Evolutionary conservation across 2,113 vertebrate species (phyloP), one percentile per base, ranked within the genome.

Genomic region (Petrocephalus zakoni): DNA sequence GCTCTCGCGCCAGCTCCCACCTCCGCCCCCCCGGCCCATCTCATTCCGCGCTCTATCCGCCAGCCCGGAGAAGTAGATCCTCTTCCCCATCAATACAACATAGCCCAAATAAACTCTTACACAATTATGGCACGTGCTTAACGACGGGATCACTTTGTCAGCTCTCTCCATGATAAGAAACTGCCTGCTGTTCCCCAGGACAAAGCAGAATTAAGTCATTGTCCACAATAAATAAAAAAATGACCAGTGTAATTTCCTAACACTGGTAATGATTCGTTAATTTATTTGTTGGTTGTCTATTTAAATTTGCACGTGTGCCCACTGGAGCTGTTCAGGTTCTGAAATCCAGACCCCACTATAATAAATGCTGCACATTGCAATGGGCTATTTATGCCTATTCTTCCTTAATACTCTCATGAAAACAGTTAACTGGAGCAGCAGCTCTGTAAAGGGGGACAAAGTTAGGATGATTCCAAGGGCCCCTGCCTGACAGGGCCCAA

Each of bases 121-220:
- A n/a, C n/a, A n/a, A n/a, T n/a, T 3, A 42, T 61, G 22, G n/a
- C 58, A 52, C 10, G 10, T 64, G 11, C n/a, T 25, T 64, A n/a
- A 64, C 58, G 25, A 64, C 4, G 22, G 58, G 58, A 22, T 64
- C n/a, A 22, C 58, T 10, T 64, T 64, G 10, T 64, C 58, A 11
- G 58, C 58, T 64, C 9, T 64, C 25, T 25, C 8, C 19, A 78
- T 42, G 37, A 42, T 1, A 42, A 42, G 42, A 42, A 3, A 3
- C 42, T 42, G 3, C 3, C 42, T 42, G 42, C 42, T 42, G 42
- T 42, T 42, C 42, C 42, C 42, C 1, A 8, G 19, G 52, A 87
- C 82, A 86, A 92, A 51, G 56, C 51, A 82, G n/a, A 46, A 55
- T 53, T 53, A 89, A 75, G 55, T 55, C 29, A 87, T 55, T 82